Evolutionary conservation across 2,888 invertebrate genomes (phyloP), one percentile per base, ranked within the genome.

Genomic region (Cosmorhoe ocellata): DNA sequence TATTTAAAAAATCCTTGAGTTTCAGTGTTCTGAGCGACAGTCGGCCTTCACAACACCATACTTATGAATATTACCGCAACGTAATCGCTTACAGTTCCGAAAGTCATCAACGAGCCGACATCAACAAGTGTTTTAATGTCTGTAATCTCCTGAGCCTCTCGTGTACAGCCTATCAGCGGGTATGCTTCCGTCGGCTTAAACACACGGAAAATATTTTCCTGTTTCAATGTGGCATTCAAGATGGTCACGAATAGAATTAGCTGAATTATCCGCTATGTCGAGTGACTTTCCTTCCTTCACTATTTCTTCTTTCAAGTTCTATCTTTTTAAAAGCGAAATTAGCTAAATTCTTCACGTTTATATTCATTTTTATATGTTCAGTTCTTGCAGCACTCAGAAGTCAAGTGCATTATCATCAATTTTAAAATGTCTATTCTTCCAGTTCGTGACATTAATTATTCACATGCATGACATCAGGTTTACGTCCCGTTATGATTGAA

Each of bases 51-150:
- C 55, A 58, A 49, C 49, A 56, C 64, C 49, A 65, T 66, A 69
- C 69, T 72, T 75, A 67, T 65, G 63, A 61, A 70, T 67, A 75
- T 70, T 68, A 71, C 58, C 63, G 62, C 60, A 55, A 58, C 55
- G 63, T 79, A 81, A 81, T 79, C 67, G 74, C 72, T 71, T 61
- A 54, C 57, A 75, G 78, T 76, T 78, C 76, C 78, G 70, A 78
- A 76, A 79, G 68, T 74, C 77, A 79, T 81, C 79, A 76, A 61
- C 66, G 64, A 67, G 66, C 66, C 64, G 63, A 73, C 71, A 79
- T 78, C 78, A 81, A 79, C 80, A 74, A 76, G 76, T 78, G 69
- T 69, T 75, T 69, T 81, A 79, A 81, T 81, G 71, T 66, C 63
- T 58, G 73, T 78, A 80, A 84, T 84, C 79, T 75, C 64, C 65